Evolutionary conservation across 2,888 invertebrate genomes (phyloP).

Genomic region (Tuta absoluta): DNA sequence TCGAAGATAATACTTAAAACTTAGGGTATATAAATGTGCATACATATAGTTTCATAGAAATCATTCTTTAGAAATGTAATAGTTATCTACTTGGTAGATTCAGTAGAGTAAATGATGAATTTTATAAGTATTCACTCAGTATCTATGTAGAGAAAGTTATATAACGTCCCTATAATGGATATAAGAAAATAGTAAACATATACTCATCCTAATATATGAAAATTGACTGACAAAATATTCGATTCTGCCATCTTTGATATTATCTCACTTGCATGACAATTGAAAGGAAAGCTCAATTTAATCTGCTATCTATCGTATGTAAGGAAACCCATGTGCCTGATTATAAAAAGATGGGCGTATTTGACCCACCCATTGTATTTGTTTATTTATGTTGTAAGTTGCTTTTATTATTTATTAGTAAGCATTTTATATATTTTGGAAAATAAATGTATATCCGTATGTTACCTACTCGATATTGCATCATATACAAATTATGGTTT

Average conservation of each 20-base stretch:
- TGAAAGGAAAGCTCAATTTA: constrained; percentile 15
- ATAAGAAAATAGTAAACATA: constrained; percentile 10
- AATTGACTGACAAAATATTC: constrained; percentile 15
- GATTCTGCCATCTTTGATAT: constrained; percentile 25
- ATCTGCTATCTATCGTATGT: constrained; percentile 1
- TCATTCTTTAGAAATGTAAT: constrained; percentile 4
- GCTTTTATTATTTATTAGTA: constrained; percentile 12
- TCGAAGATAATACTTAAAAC: constrained; percentile 18
- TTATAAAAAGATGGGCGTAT: constrained; percentile 23
- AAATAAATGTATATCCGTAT: constrained; percentile 19
- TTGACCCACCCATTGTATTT: constrained; percentile 26
- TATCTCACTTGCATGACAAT: constrained; percentile 25
- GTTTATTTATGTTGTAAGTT: constrained; percentile 18
- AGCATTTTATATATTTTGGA: constrained; percentile 17
- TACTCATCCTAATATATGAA: constrained; percentile 10
- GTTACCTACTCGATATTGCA: constrained; percentile 10
- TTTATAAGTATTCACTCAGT: constrained; percentile 22
- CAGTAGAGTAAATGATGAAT: constrained; percentile 10
- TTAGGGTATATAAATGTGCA: constrained; percentile 6
- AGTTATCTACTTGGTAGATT: background rate
- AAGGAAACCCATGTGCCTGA: constrained; percentile 27
- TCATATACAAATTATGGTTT: constrained; percentile 6
- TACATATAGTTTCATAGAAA: constrained; percentile 4
- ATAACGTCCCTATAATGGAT: constrained; percentile 2
- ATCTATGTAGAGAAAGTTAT: constrained; percentile 4